phyloP scores from a whole-genome alignment of 2,888 invertebrate genomes.

The Drosophila mimica region DNA sequence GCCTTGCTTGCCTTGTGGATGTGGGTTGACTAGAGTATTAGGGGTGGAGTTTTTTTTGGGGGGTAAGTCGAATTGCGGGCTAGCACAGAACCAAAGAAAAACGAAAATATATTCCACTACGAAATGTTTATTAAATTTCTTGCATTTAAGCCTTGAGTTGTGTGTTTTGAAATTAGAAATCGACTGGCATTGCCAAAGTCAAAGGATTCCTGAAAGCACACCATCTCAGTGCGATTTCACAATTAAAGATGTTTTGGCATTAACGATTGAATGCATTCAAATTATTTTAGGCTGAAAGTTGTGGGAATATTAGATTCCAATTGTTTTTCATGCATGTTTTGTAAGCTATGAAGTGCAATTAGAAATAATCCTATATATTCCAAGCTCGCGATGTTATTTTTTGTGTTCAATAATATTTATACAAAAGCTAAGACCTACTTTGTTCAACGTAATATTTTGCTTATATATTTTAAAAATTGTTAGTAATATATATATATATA shows the following conservation, averaged over 20 bases:
- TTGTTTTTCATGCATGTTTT: slow-evolving; percentile 13
- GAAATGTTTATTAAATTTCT: slow-evolving; percentile 81
- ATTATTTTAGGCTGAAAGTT: slow-evolving; percentile 9
- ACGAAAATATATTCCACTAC: slow-evolving; percentile 68
- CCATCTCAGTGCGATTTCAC: slow-evolving; percentile 12
- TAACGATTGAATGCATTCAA: slow-evolving; percentile 52
- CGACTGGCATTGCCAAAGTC: slow-evolving; percentile 42
- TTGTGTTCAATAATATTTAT: not conserved
- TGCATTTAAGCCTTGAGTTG: slow-evolving; percentile 74
- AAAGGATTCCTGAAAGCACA: slow-evolving; percentile 28
- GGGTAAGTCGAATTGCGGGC: slow-evolving; percentile 15
- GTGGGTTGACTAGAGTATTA: slow-evolving; percentile 26
- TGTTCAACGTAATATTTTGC: not conserved
- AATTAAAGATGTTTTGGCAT: slow-evolving; percentile 42
- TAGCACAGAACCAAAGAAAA: slow-evolving; percentile 33
- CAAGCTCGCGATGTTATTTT: not conserved
- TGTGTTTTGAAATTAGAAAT: slow-evolving; percentile 56
- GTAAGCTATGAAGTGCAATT: slow-evolving; percentile 15
- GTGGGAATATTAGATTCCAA: not conserved
- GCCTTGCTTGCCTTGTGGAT: slow-evolving; percentile 44
- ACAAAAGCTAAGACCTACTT: not conserved
- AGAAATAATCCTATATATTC: slow-evolving; percentile 9
- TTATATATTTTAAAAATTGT: not conserved
- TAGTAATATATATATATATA: not conserved
- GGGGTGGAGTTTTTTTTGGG: not conserved